A percentile compares a stretch with the other conserved stretches of the same genome.
phyloP scores from a whole-genome alignment of 2,113 vertebrate genomes.

The Corydoras maculifer region DNA sequence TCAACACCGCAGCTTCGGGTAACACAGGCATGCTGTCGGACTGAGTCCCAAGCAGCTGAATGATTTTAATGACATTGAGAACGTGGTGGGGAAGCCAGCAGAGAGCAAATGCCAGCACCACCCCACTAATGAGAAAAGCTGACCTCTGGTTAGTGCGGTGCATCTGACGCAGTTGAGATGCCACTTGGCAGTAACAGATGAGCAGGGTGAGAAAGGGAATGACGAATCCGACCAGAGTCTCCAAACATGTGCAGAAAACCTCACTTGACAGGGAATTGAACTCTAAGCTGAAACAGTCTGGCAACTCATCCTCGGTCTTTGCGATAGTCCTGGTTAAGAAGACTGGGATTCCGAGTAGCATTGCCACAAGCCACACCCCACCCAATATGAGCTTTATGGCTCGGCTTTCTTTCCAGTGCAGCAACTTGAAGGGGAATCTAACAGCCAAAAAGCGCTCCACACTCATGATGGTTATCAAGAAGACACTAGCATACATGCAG shows the following conservation, averaged over 20 bases:
- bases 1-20: neutral
- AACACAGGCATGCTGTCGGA: slow-evolving; percentile 1
- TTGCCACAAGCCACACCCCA: slow-evolving; percentile 49
- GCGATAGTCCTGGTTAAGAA: slow-evolving; percentile 25
- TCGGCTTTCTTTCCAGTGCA: slow-evolving; percentile 41
- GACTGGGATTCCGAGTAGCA: slow-evolving; percentile 46
- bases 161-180: slow-evolving; percentile 46
- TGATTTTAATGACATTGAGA: slow-evolving; percentile 40
- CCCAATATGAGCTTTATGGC: slow-evolving; percentile 18
- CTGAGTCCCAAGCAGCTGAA: slow-evolving; percentile 10
- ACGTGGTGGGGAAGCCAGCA: slow-evolving; percentile 61
- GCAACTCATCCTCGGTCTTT: neutral
- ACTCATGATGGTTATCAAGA: slow-evolving; percentile 68
- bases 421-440: slow-evolving; percentile 56
- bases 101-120: slow-evolving; percentile 52
- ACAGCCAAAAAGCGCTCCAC: slow-evolving; percentile 65
- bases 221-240: slow-evolving; percentile 44
- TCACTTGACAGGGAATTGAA: slow-evolving; percentile 35
- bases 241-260: slow-evolving; percentile 31
- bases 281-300: slow-evolving; percentile 27
- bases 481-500: slow-evolving; percentile 70
- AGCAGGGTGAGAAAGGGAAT: slow-evolving; percentile 44
- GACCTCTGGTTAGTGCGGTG: slow-evolving; percentile 51
- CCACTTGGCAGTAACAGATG: slow-evolving; percentile 49
- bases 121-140: slow-evolving; percentile 42